Base-by-base conservation (phyloP, 2,888 invertebrate genomes). In the Macrophya alboannulata region DNA sequence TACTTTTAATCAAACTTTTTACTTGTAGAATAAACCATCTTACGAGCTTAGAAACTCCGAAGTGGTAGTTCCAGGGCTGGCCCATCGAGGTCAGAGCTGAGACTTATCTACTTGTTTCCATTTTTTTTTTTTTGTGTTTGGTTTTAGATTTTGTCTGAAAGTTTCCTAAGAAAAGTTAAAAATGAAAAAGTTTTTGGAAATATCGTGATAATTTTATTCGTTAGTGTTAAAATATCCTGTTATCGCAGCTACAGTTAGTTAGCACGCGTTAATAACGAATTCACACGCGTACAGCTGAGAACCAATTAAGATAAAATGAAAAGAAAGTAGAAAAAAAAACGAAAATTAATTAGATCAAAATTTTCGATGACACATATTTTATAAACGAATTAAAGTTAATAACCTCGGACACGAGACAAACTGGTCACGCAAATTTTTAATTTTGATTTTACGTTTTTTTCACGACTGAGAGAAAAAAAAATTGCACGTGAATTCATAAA, bases 321-420 rank as follows among this genome's bases (percentile, higher is more conserved):
- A 25, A 17, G 65, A 84, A 21, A 76, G 43, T 15, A 71, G 10
- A 17, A n/a, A 17, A n/a, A 83, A 85, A 84, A 86, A 87, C 88
- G 87, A 90, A 90, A 55, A 37, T n/a, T 21, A 31, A 21, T n/a
- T 43, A 25, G 48, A 76, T 76, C 17, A 76, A 51, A 76, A 45
- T 48, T 17, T 51, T 43, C 76, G 76, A 76, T 76, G 48, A 51
- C 4, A 40, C 9, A 71, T 8, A n/a, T 37, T n/a, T 12, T 3
- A n/a, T 12, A 37, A 62, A 62, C 40, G 40, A 37, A 79, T 40
- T 79, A 79, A 59, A 79, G 79, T 79, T 79, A 79, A 59, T 79
- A 79, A 40, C 79, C 51, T 76, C 25, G 15, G 21, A 21, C 76
- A 76, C 76, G 76, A 76, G 76, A 48, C 74, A 74, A 74, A 51